Evolutionary conservation across 2,888 invertebrate genomes (phyloP).

Genomic region (Drosophila longiperda): DNA sequence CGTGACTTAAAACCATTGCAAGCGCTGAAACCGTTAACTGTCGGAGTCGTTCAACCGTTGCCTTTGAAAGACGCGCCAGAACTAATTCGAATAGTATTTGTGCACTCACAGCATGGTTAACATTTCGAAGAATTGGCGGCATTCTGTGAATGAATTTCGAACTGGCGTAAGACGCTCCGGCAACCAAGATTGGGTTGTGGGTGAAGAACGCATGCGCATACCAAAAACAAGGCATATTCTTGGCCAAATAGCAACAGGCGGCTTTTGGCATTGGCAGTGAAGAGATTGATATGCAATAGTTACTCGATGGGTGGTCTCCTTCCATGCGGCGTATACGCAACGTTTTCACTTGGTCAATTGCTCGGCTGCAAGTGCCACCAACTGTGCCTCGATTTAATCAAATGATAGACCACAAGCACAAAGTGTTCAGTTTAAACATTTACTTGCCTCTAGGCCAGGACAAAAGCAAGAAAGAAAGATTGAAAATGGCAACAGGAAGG

Average conservation of each 20-base stretch:
- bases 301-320: slow-evolving; percentile 12
- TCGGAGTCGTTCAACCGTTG: slow-evolving; percentile 28
- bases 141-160: slow-evolving; percentile 68
- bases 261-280: slow-evolving; percentile 31
- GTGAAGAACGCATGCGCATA: slow-evolving; percentile 38
- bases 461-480: not conserved
- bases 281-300: not conserved
- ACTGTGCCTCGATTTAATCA: slow-evolving; percentile 31
- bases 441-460: slow-evolving; percentile 7
- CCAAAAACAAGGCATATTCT: not conserved
- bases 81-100: slow-evolving; percentile 42
- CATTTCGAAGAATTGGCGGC: slow-evolving; percentile 46
- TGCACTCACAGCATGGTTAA: slow-evolving; percentile 5
- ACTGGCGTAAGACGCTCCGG: slow-evolving; percentile 1
- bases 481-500: not conserved
- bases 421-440: slow-evolving; percentile 1
- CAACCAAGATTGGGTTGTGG: not conserved
- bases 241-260: slow-evolving; percentile 48
- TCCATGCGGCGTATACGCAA: slow-evolving; percentile 48
- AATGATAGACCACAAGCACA: slow-evolving; percentile 22
- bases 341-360: not conserved
- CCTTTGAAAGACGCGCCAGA: slow-evolving; percentile 67
- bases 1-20: not conserved
- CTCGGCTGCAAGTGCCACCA: slow-evolving; percentile 1
- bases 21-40: not conserved